Evolutionary conservation across 1,140 invertebrate species (phyloP).

Genomic region (Hirudo medicinalis): DNA sequence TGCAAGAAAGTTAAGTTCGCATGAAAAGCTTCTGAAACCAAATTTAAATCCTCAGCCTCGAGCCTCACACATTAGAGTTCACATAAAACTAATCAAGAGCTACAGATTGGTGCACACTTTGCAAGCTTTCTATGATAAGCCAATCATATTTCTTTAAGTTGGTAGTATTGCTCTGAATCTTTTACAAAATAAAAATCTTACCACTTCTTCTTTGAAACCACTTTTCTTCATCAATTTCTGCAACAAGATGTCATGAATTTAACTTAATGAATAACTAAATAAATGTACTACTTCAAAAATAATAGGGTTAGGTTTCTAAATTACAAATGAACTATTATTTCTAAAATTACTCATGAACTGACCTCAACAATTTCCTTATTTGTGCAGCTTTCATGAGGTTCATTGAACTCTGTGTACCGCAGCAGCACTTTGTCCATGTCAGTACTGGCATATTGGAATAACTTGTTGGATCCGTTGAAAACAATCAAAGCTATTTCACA

Average conservation of each 20-base stretch:
- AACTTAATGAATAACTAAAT: background rate
- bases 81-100: no score
- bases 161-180: background rate
- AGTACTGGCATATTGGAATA: conserved; percentile 97
- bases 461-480: conserved; percentile 96
- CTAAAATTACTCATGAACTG: background rate
- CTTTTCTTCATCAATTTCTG: conserved; percentile 13
- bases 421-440: conserved; percentile 88
- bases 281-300: background rate
- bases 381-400: conserved; percentile 96
- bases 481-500: conserved; percentile 99
- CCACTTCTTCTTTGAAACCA: conserved; percentile 8
- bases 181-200: background rate
- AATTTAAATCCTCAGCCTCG: no score
- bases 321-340: background rate
- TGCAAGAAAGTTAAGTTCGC: no score
- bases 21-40: no score
- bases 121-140: no score
- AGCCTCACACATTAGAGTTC: no score
- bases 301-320: background rate
- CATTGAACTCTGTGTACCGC: conserved; percentile 99
- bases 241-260: background rate
- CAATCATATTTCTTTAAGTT: no score
- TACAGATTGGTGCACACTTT: no score
- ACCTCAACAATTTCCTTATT: conserved; percentile 93